Percentiles rank a stretch among this genome's conserved stretches.
Evolutionary conservation across 2,113 vertebrate species (phyloP).

Genomic region (Lampris megalopsis): DNA sequence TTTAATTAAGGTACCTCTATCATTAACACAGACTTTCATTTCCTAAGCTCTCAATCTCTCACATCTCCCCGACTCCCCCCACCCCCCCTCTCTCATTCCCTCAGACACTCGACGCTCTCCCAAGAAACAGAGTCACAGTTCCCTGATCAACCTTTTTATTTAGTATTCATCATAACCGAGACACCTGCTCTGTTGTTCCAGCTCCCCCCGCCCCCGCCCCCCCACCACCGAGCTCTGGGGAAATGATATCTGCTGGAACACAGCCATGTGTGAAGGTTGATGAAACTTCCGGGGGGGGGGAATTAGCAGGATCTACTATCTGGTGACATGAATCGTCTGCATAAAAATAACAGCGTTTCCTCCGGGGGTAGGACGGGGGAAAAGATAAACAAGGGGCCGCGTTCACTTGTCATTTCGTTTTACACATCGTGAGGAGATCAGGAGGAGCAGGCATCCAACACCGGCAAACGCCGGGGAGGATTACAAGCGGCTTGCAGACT

Average conservation of each 20-base stretch:
- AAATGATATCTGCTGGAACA: constrained; percentile 66
- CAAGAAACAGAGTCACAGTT: constrained; percentile 40
- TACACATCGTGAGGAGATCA: constrained; percentile 15
- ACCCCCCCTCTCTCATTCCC: constrained; percentile 18
- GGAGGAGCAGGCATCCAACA: too few relatives aligned
- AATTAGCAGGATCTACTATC: constrained; percentile 53
- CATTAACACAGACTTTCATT: constrained; percentile 70
- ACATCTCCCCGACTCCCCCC: constrained; percentile 2
- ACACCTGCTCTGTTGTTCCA: constrained; percentile 63
- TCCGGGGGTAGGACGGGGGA: constrained; percentile 39
- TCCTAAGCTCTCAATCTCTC: constrained; percentile 61
- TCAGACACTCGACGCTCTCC: constrained; percentile 38
- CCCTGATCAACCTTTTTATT: constrained; percentile 61
- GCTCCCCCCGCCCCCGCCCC: constrained; percentile 30
- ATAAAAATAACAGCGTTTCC: constrained; percentile 51
- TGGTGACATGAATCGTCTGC: constrained; percentile 64
- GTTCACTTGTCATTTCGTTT: constrained; percentile 33
- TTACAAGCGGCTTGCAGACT: constrained; percentile 25
- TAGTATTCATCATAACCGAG: constrained; percentile 70
- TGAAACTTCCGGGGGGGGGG: constrained; percentile 58
- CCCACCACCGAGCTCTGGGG: constrained; percentile 51
- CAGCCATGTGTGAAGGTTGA: constrained; percentile 58
- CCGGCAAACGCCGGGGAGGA: neutral
- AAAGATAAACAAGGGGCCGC: constrained; percentile 51
- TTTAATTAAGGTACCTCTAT: constrained; percentile 76